Base-by-base conservation (phyloP, 2,113 vertebrate genomes). In the Acrocephalus arundinaceus region DNA sequence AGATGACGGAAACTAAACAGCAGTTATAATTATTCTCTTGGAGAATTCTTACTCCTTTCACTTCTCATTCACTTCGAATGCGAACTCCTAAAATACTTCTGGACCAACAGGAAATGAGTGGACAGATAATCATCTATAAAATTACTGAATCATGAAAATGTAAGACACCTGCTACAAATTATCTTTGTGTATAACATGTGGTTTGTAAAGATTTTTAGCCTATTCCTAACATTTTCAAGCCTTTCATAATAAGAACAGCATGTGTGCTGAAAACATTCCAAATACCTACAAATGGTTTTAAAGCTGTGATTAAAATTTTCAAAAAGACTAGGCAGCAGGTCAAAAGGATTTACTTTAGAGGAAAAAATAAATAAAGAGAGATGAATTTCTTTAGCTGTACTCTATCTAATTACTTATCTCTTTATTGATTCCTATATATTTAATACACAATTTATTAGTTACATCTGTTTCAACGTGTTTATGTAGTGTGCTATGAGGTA, bases 161-260 rank as follows among this genome's bases (percentile, higher is more conserved):
- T 70, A 94, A 94, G 91, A 96, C 96, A 97, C 93, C 93, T 97
- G 97, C 93, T 97, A 90, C 48, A 97, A 84, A 98, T 98, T 96
- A 97, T 89, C 89, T 93, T 87, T 80, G 88, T 70, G 62, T 95
- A 96, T 46, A 95, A 80, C 86, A 95, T 54, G 55, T 61, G 78
- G 63, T 79, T 95, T 94, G 94, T 95, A 94, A 97, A 97, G 92
- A 97, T 87, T 94, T 94, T 94, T 93, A 95, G 90, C 88, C 72
- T 73, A 68, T 84, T 95, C 79, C 84, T 94, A 95, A 95, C 57
- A 41, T 96, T 97, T 97, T 96, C 94, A 96, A 87, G 65, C 71
- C 89, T 96, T 86, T 93, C 97, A 89, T 84, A 98, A 96, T 85
- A 97, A 97, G 93, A 97, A 97, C 92, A 97, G 97, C 92, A 97